Percentiles rank a stretch among this genome's conserved stretches.
phyloP scores from a whole-genome alignment of 2,113 vertebrate genomes.

The Macheiramphus alcinus region DNA sequence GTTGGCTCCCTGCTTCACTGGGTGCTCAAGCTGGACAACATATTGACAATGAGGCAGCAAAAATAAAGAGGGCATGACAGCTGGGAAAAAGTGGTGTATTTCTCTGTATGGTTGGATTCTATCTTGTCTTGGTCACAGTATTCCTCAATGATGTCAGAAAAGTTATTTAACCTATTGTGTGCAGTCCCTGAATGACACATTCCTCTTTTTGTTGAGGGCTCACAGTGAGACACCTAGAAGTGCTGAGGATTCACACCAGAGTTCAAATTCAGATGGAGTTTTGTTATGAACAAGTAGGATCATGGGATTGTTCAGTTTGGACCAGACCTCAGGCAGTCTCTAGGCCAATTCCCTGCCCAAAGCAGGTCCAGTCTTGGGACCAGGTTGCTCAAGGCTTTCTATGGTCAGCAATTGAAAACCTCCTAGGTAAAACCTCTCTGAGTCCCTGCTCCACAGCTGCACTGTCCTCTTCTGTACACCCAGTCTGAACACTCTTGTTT shows the following conservation, averaged over 20 bases:
- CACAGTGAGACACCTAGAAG: not conserved
- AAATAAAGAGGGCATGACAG: not conserved
- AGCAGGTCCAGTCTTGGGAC: not conserved
- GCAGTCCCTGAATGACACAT: not conserved
- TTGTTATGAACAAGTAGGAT: not conserved
- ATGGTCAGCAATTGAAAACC: not conserved
- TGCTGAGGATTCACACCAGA: not conserved
- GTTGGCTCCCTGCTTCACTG: not conserved
- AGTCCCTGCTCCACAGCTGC: not conserved
- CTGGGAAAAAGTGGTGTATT: not conserved
- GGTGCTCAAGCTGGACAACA: not conserved
- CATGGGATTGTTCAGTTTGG: not conserved
- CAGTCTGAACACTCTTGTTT: not conserved
- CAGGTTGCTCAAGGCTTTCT: not conserved
- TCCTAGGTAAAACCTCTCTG: not conserved
- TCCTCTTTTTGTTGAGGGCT: not conserved
- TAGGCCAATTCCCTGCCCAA: not conserved
- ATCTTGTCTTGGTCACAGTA: not conserved
- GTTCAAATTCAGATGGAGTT: not conserved
- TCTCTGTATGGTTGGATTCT: not conserved
- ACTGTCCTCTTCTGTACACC: not conserved
- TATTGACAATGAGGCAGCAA: not conserved
- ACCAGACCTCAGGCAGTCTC: not conserved
- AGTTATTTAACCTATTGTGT: not conserved
- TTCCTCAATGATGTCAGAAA: not conserved